phyloP scores from a whole-genome alignment of 2,888 invertebrate genomes.

The Frankliniella intonsa region DNA sequence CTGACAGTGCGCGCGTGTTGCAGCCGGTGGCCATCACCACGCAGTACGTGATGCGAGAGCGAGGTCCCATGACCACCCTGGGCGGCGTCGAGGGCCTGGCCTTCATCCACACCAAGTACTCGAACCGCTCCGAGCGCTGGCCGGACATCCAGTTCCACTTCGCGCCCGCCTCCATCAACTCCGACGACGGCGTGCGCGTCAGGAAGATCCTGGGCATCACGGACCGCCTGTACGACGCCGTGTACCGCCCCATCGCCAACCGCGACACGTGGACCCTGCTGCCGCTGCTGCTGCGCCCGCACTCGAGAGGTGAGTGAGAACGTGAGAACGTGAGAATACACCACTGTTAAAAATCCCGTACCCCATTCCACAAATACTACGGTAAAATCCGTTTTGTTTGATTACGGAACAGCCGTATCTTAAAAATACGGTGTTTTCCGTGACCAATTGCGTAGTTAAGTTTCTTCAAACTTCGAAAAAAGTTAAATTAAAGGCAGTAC shows the following conservation, averaged over 20 bases:
- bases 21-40: constrained; percentile 73
- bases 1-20: constrained; percentile 3
- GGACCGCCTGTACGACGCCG: constrained; percentile 72
- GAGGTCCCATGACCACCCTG: constrained; percentile 80
- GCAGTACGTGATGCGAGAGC: constrained; percentile 71
- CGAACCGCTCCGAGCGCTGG: constrained; percentile 70
- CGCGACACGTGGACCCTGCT: constrained; percentile 78
- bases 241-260: constrained; percentile 74
- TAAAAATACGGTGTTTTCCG: too few species aligned
- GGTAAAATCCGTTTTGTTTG: too few species aligned
- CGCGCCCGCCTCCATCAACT: constrained; percentile 82
- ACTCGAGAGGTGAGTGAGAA: constrained; percentile 58
- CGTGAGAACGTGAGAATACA: too few species aligned
- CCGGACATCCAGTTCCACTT: constrained; percentile 91
- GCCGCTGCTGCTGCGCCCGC: constrained; percentile 75
- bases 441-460: too few species aligned
- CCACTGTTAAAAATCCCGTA: too few species aligned
- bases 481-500: too few species aligned
- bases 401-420: too few species aligned
- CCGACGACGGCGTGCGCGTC: constrained; percentile 70
- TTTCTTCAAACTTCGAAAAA: too few species aligned
- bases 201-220: constrained; percentile 73
- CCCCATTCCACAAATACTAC: too few species aligned
- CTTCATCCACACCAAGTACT: constrained; percentile 79
- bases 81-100: constrained; percentile 85